Conservation (phyloP, 35 echinoderm and acorn worm genomes). For the Eucidaris tribuloides region DNA sequence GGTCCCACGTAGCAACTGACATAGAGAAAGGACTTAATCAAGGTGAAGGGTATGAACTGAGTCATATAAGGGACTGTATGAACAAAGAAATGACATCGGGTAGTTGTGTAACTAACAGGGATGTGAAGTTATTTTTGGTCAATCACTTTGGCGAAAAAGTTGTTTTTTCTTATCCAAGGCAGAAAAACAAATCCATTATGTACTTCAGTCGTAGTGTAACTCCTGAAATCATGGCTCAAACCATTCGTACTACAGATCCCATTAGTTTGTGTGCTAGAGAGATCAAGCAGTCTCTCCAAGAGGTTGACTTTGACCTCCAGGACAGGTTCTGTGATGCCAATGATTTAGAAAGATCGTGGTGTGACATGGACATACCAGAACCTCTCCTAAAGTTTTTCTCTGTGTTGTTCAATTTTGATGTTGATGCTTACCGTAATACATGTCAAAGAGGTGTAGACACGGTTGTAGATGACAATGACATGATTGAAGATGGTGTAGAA, state of each 20-base stretch:
- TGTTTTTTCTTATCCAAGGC: background rate
- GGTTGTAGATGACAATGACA: background rate
- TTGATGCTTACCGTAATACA: background rate
- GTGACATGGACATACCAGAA: background rate
- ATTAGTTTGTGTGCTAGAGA: background rate
- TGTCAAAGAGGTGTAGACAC: background rate
- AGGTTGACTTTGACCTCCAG: background rate
- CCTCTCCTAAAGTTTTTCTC: background rate
- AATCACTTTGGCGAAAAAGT: background rate
- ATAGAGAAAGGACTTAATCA: background rate
- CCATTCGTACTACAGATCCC: background rate
- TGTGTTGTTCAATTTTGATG: background rate
- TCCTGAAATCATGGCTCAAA: background rate
- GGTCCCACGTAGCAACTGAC: background rate
- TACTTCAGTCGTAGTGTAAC: background rate
- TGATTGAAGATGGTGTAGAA: background rate
- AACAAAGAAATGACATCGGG: background rate
- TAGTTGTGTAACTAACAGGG: background rate
- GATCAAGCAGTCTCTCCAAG: background rate
- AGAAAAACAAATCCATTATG: background rate
- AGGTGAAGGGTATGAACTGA: conserved; percentile 7
- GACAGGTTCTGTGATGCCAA: background rate
- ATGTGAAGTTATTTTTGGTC: background rate
- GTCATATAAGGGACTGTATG: background rate
- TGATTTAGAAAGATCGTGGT: background rate